Evolutionary conservation across 2,888 invertebrate species (phyloP).

Genomic region (Hyppa rectilinea): DNA sequence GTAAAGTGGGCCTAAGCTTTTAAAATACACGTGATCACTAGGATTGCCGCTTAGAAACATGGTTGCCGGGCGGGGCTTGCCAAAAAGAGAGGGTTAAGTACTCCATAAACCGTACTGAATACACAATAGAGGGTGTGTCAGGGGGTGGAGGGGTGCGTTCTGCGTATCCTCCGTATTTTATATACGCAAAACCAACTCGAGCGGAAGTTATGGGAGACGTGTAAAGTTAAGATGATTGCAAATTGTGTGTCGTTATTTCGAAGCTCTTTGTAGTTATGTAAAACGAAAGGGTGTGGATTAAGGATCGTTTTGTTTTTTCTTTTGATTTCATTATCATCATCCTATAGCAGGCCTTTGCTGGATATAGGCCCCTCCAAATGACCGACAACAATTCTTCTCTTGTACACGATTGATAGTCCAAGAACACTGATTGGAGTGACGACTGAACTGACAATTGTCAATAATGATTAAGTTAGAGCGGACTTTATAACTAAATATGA

Average conservation of each 20-base stretch:
- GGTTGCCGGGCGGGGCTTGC: slow-evolving; percentile 69
- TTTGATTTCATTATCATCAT: not conserved
- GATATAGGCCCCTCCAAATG: not conserved
- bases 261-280: slow-evolving; percentile 28
- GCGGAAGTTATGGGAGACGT: slow-evolving; percentile 74
- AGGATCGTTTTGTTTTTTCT: not conserved
- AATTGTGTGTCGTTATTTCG: slow-evolving; percentile 62
- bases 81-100: slow-evolving; percentile 80
- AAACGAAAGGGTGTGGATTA: slow-evolving; percentile 26
- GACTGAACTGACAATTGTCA: not conserved
- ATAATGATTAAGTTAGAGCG: not conserved
- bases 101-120: slow-evolving; percentile 79
- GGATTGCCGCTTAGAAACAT: slow-evolving; percentile 58
- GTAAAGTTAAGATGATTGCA: slow-evolving; percentile 68
- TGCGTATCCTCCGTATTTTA: slow-evolving; percentile 70
- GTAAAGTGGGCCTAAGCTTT: slow-evolving; percentile 38
- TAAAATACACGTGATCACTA: slow-evolving; percentile 46
- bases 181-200: slow-evolving; percentile 70
- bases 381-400: not conserved
- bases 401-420: not conserved
- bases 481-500: not conserved
- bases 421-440: too few species aligned
- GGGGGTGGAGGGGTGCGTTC: slow-evolving; percentile 37
- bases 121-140: slow-evolving; percentile 71
- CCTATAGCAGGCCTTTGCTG: not conserved